Conservation (phyloP, 2,888 invertebrate genomes). For the Ctenicera cuprea region DNA sequence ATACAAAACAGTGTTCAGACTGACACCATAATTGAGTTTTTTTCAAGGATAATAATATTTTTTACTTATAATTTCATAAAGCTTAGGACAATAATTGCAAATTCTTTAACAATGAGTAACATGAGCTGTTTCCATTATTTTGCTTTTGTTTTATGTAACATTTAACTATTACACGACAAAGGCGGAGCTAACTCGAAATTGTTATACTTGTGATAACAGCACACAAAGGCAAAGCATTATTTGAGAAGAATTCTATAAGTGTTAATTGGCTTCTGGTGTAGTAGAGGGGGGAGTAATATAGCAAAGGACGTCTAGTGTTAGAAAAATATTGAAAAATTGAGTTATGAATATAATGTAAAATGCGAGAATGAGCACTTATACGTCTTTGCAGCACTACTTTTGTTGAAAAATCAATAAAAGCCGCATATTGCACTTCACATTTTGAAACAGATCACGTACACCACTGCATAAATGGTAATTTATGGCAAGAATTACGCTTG, state of each 20-base stretch:
- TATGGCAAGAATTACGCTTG: neutral
- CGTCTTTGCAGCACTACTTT: conserved; percentile 3
- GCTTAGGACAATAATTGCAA: neutral
- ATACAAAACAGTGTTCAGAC: too few relatives aligned
- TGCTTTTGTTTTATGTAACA: neutral
- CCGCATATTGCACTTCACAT: conserved; percentile 11
- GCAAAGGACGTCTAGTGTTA: too few relatives aligned
- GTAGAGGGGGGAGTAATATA: too few relatives aligned
- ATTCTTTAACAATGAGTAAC: neutral
- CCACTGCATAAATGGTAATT: conserved; percentile 11
- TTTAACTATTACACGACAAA: conserved; percentile 4
- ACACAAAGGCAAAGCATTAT: neutral
- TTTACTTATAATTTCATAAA: too few relatives aligned
- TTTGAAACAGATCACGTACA: conserved; percentile 18
- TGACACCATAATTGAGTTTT: too few relatives aligned
- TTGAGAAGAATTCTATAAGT: neutral
- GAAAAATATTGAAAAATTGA: neutral
- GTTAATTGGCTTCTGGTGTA: too few relatives aligned
- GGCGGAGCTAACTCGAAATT: conserved; percentile 7
- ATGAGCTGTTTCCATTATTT: neutral
- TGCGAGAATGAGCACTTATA: neutral
- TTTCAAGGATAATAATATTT: too few relatives aligned
- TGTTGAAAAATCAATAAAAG: conserved; percentile 13
- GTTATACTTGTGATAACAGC: neutral
- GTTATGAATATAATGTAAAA: neutral